Evolutionary conservation across 2,113 vertebrate genomes (phyloP).

Genomic region (Merops nubicus): DNA sequence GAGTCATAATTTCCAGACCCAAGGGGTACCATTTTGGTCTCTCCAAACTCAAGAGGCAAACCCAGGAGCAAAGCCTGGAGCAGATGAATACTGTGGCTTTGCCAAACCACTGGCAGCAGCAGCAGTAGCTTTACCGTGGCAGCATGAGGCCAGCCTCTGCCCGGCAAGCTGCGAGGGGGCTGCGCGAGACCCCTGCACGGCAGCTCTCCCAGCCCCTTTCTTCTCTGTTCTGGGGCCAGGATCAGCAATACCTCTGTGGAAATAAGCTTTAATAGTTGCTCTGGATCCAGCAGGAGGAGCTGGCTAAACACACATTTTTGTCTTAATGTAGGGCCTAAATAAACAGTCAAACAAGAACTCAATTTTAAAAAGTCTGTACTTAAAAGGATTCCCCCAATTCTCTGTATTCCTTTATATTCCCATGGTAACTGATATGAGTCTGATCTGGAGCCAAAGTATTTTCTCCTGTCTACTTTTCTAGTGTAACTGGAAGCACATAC

Average conservation of each 20-base stretch:
- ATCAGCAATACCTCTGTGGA: conserved; percentile 36
- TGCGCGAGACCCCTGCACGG: neutral
- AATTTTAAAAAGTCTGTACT: neutral
- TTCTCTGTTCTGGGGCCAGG: conserved; percentile 39
- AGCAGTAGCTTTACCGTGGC: neutral
- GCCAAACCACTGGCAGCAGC: conserved; percentile 45
- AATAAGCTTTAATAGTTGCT: conserved; percentile 40
- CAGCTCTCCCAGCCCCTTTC: neutral
- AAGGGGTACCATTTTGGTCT: conserved; percentile 17
- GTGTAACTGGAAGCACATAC: neutral
- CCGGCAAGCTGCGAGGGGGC: neutral
- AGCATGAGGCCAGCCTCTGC: neutral
- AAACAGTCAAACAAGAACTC: conserved; percentile 53
- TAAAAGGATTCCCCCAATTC: conserved; percentile 57
- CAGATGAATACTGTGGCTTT: neutral
- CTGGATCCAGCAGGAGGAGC: conserved; percentile 61
- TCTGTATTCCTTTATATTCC: conserved; percentile 49
- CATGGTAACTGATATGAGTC: neutral
- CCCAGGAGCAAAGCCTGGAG: neutral
- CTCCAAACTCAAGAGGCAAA: conserved; percentile 3
- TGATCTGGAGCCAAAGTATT: conserved; percentile 42
- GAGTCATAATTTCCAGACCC: neutral
- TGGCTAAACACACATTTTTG: conserved; percentile 51
- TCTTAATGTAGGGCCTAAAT: conserved; percentile 50
- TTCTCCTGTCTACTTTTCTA: neutral